Evolutionary conservation across 2,888 invertebrate genomes (phyloP).

Genomic region (Proisotoma minuta): DNA sequence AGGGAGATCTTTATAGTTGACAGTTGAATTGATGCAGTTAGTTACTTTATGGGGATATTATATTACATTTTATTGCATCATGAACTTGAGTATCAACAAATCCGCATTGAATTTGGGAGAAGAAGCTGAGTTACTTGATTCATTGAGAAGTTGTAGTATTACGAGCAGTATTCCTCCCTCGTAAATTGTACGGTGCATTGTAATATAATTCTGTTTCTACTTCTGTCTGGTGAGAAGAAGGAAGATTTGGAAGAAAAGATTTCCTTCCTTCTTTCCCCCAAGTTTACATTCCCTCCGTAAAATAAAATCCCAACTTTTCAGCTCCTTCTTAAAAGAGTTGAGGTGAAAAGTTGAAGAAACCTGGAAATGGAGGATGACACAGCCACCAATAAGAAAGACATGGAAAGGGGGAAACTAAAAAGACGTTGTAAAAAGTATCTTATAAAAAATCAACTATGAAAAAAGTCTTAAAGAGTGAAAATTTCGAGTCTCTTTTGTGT

Average conservation of each 20-base stretch:
- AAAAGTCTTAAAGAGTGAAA: not conserved
- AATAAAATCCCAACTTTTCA: constrained; percentile 10
- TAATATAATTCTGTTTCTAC: constrained; percentile 5
- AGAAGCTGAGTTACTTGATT: not conserved
- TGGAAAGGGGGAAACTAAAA: constrained; percentile 1
- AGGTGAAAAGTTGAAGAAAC: constrained; percentile 14
- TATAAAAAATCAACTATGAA: constrained; percentile 1
- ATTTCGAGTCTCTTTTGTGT: not conserved
- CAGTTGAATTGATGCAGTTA: constrained; percentile 3
- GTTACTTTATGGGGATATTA: constrained; percentile 3
- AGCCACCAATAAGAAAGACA: not conserved
- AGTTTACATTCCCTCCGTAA: not conserved
- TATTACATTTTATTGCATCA: constrained; percentile 6
- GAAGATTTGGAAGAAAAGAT: constrained; percentile 13
- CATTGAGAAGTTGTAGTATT: not conserved
- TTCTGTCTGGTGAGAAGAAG: not conserved
- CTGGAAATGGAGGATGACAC: constrained; percentile 3
- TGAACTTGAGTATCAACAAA: constrained; percentile 4
- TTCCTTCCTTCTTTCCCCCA: constrained; percentile 10
- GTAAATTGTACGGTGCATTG: constrained; percentile 2
- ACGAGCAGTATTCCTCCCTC: not conserved
- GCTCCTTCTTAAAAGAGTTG: constrained; percentile 8
- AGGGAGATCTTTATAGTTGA: no score
- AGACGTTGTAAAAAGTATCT: not conserved
- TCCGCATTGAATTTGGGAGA: not conserved